Base-by-base conservation (phyloP, 2,113 vertebrate species). In the Turdus rufiventris region DNA sequence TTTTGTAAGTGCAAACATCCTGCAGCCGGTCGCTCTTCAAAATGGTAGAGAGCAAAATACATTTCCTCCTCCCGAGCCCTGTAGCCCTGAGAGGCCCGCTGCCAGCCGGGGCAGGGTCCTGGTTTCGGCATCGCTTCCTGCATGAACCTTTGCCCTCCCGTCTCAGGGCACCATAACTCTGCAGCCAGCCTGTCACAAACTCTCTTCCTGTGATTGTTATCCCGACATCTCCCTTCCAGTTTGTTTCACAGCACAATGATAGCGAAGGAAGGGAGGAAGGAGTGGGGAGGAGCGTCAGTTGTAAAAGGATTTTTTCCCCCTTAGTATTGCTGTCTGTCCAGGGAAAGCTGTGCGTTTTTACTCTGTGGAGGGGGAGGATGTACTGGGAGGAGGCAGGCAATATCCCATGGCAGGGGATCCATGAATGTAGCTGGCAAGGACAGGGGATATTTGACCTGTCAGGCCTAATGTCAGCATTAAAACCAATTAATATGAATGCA, bases 151-250 rank as follows among this genome's bases (percentile, higher is more conserved):
- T 95, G 89, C 91, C 93, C 94, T 95, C 80, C 43, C 4, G 0
- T 92, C 68, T 91, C 3, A 0, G 82, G 89, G 84, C 92, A 96
- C 80, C 60, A 56, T 96, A 96, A 95, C 62, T 95, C 92, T 88
- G 47, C 0, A 0, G 84, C 68, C 73, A 20, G 70, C 73, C 91
- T 96, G 92, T 96, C 91, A 95, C 79, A 85, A 48, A 58, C 72
- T 60, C 83, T 79, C 87, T 94, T 95, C 95, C 91, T 96, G 89
- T 2, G 8, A 95, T 95, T 94, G 95, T 94, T 95, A 85, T 93
- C 89, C 91, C 0, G 6, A 63, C 80, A 93, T 97, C 84, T 84
- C 86, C 78, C 66, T 87, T 89, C 50, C 84, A 89, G 80, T 78
- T 89, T 91, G 84, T 82, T 91, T 92, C 82, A 92, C 51, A 74